These are phyloP conservation scores for Trematocara unimaculatum DNA, from an alignment of 2,113 vertebrate genomes.

Conservation along the genomic window DNA sequence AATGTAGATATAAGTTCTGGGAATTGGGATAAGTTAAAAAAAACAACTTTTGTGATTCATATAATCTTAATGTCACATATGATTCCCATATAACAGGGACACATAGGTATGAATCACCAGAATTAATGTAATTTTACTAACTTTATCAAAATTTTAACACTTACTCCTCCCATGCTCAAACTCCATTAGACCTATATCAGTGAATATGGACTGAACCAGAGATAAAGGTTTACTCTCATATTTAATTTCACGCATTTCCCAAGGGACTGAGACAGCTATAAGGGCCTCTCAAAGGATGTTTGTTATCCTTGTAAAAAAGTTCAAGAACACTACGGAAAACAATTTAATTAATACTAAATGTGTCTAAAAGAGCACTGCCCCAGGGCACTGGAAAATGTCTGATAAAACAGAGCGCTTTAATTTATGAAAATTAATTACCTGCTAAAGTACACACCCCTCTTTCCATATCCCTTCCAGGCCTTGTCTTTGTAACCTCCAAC, in stretches of 20 bases:
- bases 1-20: background rate
- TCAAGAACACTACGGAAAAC: conserved; percentile 64
- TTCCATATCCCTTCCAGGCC: background rate
- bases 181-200: conserved; percentile 49
- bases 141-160: conserved; percentile 6
- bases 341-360: conserved; percentile 81
- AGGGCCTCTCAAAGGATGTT: conserved; percentile 38
- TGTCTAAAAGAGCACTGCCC: conserved; percentile 67
- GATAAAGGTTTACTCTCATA: conserved; percentile 52
- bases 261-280: background rate
- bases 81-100: background rate
- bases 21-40: background rate
- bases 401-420: conserved; percentile 71
- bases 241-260: conserved; percentile 55
- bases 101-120: background rate
- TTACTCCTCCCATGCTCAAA: background rate
- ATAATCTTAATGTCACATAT: background rate
- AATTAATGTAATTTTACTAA: background rate
- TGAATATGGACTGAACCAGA: conserved; percentile 19
- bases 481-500: conserved; percentile 17
- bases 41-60: fast-evolving
- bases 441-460: conserved; percentile 25
- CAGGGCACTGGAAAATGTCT: conserved; percentile 55
- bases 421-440: conserved; percentile 68
- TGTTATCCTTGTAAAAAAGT: conserved; percentile 76